phyloP scores from a whole-genome alignment of 2,888 invertebrate genomes.

The Megaustenia siamemsis region DNA sequence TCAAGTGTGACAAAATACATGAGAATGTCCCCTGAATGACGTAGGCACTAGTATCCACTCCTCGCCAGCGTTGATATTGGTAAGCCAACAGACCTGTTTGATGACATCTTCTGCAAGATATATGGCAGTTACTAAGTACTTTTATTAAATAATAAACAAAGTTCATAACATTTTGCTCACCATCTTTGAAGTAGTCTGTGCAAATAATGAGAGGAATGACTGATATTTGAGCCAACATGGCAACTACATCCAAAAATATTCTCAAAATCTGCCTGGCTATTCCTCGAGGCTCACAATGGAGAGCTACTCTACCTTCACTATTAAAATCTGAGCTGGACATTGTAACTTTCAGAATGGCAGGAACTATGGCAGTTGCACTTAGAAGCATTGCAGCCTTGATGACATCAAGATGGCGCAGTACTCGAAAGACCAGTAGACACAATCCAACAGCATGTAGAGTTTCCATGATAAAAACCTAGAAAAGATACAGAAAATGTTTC shows the following conservation, averaged over 20 bases:
- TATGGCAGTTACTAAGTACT: too few species aligned
- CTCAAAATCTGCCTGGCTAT: neutral
- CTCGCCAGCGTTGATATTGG: too few species aligned
- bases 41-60: too few species aligned
- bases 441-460: slow-evolving; percentile 70
- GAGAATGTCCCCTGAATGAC: too few species aligned
- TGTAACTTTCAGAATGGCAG: slow-evolving; percentile 67
- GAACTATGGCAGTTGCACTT: slow-evolving; percentile 69
- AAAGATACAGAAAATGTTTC: too few species aligned
- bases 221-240: slow-evolving; percentile 58
- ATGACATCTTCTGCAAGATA: too few species aligned
- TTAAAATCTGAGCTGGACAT: slow-evolving; percentile 29
- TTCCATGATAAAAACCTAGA: slow-evolving; percentile 66
- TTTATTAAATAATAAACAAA: too few species aligned
- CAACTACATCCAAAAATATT: slow-evolving; percentile 17
- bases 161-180: slow-evolving; percentile 17
- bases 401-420: slow-evolving; percentile 72
- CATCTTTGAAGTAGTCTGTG: slow-evolving; percentile 45
- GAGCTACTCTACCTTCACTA: neutral
- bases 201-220: slow-evolving; percentile 63
- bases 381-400: slow-evolving; percentile 72
- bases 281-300: neutral
- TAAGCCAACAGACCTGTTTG: too few species aligned
- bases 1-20: too few species aligned
- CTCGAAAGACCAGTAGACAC: slow-evolving; percentile 72